Evolutionary conservation across 2,113 vertebrate genomes (phyloP), one percentile per base, ranked within the genome.

Genomic region (Lamprotornis superbus): DNA sequence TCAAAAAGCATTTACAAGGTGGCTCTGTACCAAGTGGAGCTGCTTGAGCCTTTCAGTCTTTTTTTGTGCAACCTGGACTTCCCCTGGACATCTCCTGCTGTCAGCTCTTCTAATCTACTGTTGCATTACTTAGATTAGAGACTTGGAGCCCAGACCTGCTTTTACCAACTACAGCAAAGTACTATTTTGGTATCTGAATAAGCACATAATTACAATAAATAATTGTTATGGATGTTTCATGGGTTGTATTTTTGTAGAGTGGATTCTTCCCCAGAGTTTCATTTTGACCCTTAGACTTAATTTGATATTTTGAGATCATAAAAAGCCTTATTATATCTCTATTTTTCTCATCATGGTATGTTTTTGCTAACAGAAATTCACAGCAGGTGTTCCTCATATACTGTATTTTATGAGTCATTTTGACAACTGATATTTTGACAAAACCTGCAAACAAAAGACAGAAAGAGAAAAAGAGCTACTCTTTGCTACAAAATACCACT

Each of bases 311-410:
- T 60, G 57, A 63, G 35, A 94, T 68, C 16, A 76, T 25, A 49
- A 79, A 68, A 68, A 78, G 60, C 24, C 56, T 87, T 67, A 74
- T 63, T 95, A 30, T 55, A 47, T 39, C 35, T 3, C 12, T 25
- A 7, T 20, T 93, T 93, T 89, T 75, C 61, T 30, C 61, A 73
- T 60, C 37, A n/a, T 61, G 44, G 22, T 64, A 65, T 69, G 57
- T 49, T 94, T 93, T 59, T 75, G 44, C n/a, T 82, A 85, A 89
- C n/a, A 93, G 69, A 87, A 91, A 84, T 83, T 91, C 91, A 68
- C 40, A 76, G 87, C 74, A 95, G 69, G 93, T 94, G 77, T 52
- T 83, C 35, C 42, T 92, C 64, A 47, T 55, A 52, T 37, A 63
- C 30, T 37, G 3, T 68, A 44, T 78, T 92, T 91, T 56, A 67